Conservation (phyloP, 2,797 vertebrate genomes). For the Cyprinella venusta region DNA sequence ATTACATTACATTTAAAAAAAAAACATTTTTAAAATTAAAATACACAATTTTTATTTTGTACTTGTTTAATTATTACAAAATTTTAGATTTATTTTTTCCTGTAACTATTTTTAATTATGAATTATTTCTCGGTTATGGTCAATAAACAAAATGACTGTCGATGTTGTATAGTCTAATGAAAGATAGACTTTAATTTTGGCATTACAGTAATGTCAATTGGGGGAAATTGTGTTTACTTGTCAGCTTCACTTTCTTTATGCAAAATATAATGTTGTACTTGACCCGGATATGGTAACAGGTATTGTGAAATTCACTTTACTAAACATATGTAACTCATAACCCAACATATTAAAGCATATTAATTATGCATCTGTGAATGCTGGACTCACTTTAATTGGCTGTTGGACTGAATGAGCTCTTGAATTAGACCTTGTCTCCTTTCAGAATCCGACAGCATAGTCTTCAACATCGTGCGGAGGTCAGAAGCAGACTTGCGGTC, state of each 20-base stretch:
- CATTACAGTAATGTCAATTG: not conserved
- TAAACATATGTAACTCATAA: not conserved
- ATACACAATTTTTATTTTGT: not conserved
- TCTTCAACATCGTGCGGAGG: conserved; percentile 79
- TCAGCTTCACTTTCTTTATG: not conserved
- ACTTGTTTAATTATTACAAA: not conserved
- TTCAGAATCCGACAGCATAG: conserved; percentile 81
- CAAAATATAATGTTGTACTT: not conserved
- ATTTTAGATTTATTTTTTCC: too few relatives aligned
- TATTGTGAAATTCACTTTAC: too few relatives aligned
- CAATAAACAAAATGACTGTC: not conserved
- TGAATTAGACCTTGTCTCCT: conserved; percentile 83
- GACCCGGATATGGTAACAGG: not conserved
- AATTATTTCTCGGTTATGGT: not conserved
- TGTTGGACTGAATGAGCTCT: conserved; percentile 86
- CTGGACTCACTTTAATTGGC: conserved; percentile 81
- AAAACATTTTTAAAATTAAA: too few relatives aligned
- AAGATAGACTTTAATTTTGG: not conserved
- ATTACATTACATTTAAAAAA: too few relatives aligned
- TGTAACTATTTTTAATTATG: not conserved
- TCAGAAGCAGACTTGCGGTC: conserved; percentile 79
- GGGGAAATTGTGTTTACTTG: not conserved
- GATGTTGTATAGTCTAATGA: not conserved
- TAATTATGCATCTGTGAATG: not conserved
- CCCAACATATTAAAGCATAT: not conserved